Evolutionary conservation across 1,140 invertebrate species (phyloP).

Genomic region (Hydropsyche tenuis): DNA sequence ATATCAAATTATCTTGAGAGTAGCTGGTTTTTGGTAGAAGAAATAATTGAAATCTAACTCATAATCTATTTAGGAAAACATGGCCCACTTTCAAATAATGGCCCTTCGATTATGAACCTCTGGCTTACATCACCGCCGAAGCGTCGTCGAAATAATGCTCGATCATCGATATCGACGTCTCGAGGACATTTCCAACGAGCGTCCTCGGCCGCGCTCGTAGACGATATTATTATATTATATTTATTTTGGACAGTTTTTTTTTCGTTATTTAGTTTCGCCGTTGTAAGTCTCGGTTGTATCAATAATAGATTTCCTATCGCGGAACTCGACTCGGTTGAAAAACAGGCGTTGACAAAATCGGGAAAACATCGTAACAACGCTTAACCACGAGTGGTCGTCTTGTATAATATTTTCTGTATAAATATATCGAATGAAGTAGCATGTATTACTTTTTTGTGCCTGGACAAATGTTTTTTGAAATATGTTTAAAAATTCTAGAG

Average conservation of each 20-base stretch:
- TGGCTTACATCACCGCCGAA: constrained; percentile 15
- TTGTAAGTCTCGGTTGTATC: background rate
- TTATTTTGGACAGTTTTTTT: background rate
- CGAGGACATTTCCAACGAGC: constrained; percentile 15
- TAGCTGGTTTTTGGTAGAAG: too few species aligned
- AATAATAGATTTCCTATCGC: constrained; percentile 16
- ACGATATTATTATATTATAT: background rate
- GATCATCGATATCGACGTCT: constrained; percentile 25
- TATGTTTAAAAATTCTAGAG: too few species aligned
- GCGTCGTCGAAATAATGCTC: constrained; percentile 25
- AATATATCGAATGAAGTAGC: too few species aligned
- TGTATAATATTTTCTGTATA: too few species aligned
- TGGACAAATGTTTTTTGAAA: too few species aligned
- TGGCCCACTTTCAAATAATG: too few species aligned
- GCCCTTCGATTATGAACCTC: too few species aligned
- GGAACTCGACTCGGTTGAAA: background rate
- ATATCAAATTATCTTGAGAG: too few species aligned
- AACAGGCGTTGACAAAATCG: constrained; percentile 19
- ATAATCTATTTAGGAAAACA: too few species aligned
- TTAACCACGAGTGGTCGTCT: too few species aligned
- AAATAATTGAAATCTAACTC: too few species aligned
- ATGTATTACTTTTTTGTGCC: too few species aligned
- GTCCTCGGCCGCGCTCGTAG: background rate
- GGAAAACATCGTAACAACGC: background rate
- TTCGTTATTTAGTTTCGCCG: background rate